Evolutionary conservation across 2,888 invertebrate genomes (phyloP).

Genomic region (Yponomeuta cagnagella): DNA sequence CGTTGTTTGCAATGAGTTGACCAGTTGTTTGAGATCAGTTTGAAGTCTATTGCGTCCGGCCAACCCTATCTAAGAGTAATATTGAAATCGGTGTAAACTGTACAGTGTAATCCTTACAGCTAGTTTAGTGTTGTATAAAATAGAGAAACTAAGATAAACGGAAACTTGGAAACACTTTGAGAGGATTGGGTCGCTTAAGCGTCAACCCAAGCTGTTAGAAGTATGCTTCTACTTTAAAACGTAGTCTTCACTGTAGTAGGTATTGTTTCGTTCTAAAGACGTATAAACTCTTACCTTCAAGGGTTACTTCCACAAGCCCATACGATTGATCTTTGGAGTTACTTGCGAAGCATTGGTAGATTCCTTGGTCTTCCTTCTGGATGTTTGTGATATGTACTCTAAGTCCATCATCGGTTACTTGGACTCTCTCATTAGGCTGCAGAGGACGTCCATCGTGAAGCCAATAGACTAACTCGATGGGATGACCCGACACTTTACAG

Average conservation of each 20-base stretch:
- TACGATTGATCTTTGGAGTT: slow-evolving; percentile 91
- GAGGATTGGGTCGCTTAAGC: not conserved
- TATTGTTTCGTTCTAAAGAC: not conserved
- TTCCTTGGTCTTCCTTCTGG: slow-evolving; percentile 88
- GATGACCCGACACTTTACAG: slow-evolving; percentile 91
- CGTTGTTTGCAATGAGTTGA: slow-evolving; percentile 3
- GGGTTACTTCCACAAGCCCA: slow-evolving; percentile 85
- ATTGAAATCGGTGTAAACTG: not conserved
- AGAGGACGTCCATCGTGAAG: slow-evolving; percentile 84
- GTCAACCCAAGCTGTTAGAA: not conserved
- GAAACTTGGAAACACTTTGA: not conserved
- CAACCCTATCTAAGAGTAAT: not conserved
- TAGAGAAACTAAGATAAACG: not conserved
- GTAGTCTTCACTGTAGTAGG: not conserved
- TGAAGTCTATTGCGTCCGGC: not conserved
- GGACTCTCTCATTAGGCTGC: slow-evolving; percentile 74
- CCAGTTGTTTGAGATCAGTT: not conserved
- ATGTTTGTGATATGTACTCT: slow-evolving; percentile 79
- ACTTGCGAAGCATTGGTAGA: slow-evolving; percentile 93
- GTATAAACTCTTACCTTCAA: slow-evolving; percentile 80
- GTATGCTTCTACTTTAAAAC: not conserved
- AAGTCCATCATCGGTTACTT: slow-evolving; percentile 66
- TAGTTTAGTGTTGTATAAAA: not conserved
- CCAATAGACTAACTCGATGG: slow-evolving; percentile 87
- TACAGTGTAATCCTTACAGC: not conserved